Conservation (phyloP, 2,113 vertebrate genomes). For the Rhinichthys klamathensis region DNA sequence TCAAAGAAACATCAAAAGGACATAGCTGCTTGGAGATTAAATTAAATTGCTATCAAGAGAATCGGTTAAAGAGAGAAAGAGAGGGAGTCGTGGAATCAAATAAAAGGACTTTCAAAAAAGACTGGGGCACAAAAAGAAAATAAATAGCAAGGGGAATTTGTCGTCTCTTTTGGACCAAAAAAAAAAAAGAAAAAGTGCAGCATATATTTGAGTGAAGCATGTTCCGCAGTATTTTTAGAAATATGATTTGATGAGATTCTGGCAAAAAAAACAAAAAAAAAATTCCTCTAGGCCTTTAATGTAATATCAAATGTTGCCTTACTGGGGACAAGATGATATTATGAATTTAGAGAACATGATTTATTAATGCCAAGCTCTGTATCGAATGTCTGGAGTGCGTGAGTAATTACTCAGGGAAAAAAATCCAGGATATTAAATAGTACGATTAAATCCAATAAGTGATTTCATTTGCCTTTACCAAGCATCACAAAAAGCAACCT, state of each 20-base stretch:
- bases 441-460: constrained; percentile 67
- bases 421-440: constrained; percentile 57
- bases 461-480: constrained; percentile 67
- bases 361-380: constrained; percentile 72
- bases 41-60: constrained; percentile 81
- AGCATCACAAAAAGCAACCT: constrained; percentile 13
- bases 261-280: constrained; percentile 53
- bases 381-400: constrained; percentile 71
- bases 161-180: constrained; percentile 69
- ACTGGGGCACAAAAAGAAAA: constrained; percentile 87
- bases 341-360: constrained; percentile 77
- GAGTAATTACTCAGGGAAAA: constrained; percentile 67
- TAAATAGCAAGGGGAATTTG: constrained; percentile 76
- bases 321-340: constrained; percentile 75
- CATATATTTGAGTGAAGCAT: constrained; percentile 73
- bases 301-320: constrained; percentile 80
- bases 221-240: constrained; percentile 76
- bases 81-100: constrained; percentile 79
- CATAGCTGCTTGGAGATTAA: constrained; percentile 77
- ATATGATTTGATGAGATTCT: constrained; percentile 78
- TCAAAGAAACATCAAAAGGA: constrained; percentile 74
- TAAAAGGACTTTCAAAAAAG: constrained; percentile 87
- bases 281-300: constrained; percentile 75
- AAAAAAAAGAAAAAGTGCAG: constrained; percentile 68
- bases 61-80: constrained; percentile 54